These are phyloP conservation scores for Microctonus aethiopoides DNA, from an alignment of 2,888 invertebrate species.

Conservation along the genomic window DNA sequence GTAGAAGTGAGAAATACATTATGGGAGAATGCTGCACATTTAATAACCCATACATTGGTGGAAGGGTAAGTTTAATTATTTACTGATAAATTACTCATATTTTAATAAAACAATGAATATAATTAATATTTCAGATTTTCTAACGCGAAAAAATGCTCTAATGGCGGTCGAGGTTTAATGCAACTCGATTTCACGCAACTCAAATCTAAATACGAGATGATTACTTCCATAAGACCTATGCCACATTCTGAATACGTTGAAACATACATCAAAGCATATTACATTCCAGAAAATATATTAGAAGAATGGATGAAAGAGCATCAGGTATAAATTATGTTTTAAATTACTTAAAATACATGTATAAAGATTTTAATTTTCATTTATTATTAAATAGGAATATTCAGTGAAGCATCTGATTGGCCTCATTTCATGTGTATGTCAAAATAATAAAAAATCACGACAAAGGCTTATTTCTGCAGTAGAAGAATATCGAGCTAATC, in stretches of 20 bases:
- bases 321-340: constrained; percentile 68
- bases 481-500: constrained; percentile 70
- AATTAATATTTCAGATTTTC: constrained; percentile 74
- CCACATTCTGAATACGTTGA: constrained; percentile 93
- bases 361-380: background rate
- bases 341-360: background rate
- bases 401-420: constrained; percentile 87
- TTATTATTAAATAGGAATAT: constrained; percentile 76
- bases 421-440: constrained; percentile 86
- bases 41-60: constrained; percentile 87
- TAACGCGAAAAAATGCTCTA: constrained; percentile 92
- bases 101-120: too few relatives aligned
- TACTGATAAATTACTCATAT: background rate
- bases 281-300: constrained; percentile 87
- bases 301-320: constrained; percentile 91
- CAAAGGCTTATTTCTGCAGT: constrained; percentile 81
- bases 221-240: constrained; percentile 84
- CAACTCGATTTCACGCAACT: constrained; percentile 97
- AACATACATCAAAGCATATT: constrained; percentile 95
- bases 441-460: constrained; percentile 87
- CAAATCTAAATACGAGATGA: constrained; percentile 87
- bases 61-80: constrained; percentile 82
- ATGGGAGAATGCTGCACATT: constrained; percentile 90
- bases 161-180: constrained; percentile 97
- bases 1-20: constrained; percentile 76